phyloP scores from a whole-genome alignment of 92 coral and sea anemone genomes.

The Epizoanthus ramosus region DNA sequence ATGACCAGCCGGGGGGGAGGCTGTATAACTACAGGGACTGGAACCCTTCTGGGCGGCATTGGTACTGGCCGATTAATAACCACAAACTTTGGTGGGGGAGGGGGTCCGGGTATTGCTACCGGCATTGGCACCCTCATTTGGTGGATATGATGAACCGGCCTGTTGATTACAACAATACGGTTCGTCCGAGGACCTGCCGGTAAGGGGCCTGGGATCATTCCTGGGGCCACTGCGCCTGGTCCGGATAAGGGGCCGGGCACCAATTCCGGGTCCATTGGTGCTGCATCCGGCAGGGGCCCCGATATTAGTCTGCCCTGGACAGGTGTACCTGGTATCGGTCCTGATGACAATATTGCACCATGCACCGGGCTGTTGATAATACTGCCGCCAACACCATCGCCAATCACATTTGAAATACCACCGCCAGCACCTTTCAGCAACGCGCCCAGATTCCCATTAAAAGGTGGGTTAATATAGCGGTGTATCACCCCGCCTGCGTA shows the following conservation, averaged over 20 bases:
- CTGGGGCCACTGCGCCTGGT: constrained; percentile 3
- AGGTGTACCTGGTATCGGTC: constrained; percentile 2
- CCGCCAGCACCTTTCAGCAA: constrained; percentile 12
- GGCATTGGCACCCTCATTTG: constrained; percentile 32
- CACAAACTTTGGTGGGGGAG: constrained; percentile 34
- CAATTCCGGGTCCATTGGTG: constrained; percentile 19
- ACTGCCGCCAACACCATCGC: neutral
- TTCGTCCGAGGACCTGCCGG: neutral
- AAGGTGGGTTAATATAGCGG: constrained; percentile 21
- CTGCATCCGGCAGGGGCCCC: neutral
- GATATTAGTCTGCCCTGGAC: neutral
- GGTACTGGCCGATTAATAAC: constrained; percentile 38
- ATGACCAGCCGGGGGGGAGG: constrained; percentile 21
- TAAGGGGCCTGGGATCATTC: neutral
- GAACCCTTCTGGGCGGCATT: constrained; percentile 19
- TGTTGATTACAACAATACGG: constrained; percentile 20
- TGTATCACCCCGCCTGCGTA: constrained; percentile 39
- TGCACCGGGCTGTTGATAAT: constrained; percentile 4
- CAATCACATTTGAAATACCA: neutral
- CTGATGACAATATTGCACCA: constrained; percentile 1
- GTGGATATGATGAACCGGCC: constrained; percentile 39
- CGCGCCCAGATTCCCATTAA: constrained; percentile 23
- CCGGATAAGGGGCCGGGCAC: constrained; percentile 1
- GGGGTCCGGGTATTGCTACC: constrained; percentile 28
- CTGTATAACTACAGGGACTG: constrained; percentile 40